A percentile compares a stretch with the other conserved stretches of the same genome.
phyloP scores from a whole-genome alignment of 92 coral and sea anemone genomes.

The Pocillopora meandrina region DNA sequence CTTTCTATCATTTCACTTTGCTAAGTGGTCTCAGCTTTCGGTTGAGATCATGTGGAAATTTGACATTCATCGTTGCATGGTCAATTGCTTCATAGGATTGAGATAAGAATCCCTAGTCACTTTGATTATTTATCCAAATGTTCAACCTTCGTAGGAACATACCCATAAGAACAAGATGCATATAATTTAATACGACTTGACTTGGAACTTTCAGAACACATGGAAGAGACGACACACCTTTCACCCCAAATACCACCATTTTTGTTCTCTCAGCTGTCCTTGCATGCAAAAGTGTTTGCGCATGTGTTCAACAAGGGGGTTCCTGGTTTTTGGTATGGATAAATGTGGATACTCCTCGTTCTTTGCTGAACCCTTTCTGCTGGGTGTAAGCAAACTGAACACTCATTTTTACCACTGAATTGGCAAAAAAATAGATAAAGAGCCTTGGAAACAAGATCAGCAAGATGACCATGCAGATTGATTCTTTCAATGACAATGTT shows the following conservation, averaged over 20 bases:
- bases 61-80: slow-evolving; percentile 1
- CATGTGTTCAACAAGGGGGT: slow-evolving; percentile 21
- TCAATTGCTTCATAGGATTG: slow-evolving; percentile 1
- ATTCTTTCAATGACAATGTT: slow-evolving; percentile 12
- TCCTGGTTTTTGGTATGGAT: slow-evolving; percentile 10
- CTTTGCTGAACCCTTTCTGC: slow-evolving; percentile 29
- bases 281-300: slow-evolving; percentile 24
- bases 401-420: slow-evolving; percentile 27
- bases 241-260: slow-evolving; percentile 36
- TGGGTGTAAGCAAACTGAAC: slow-evolving; percentile 32
- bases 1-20: slow-evolving; percentile 43
- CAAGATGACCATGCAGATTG: slow-evolving; percentile 29
- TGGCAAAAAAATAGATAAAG: slow-evolving; percentile 3
- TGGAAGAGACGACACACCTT: slow-evolving; percentile 26
- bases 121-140: slow-evolving; percentile 24
- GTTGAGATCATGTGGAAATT: slow-evolving; percentile 37
- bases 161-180: slow-evolving; percentile 54
- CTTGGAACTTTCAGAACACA: slow-evolving; percentile 29
- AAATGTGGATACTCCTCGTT: slow-evolving; percentile 8
- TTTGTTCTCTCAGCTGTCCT: slow-evolving; percentile 13
- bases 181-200: slow-evolving; percentile 39
- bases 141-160: slow-evolving; percentile 37
- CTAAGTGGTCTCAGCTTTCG: slow-evolving; percentile 20
- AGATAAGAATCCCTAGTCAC: slow-evolving; percentile 15
- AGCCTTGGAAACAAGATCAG: slow-evolving; percentile 40